Evolutionary conservation across 2,113 vertebrate genomes (phyloP).

Genomic region (Podarcis cretensis): DNA sequence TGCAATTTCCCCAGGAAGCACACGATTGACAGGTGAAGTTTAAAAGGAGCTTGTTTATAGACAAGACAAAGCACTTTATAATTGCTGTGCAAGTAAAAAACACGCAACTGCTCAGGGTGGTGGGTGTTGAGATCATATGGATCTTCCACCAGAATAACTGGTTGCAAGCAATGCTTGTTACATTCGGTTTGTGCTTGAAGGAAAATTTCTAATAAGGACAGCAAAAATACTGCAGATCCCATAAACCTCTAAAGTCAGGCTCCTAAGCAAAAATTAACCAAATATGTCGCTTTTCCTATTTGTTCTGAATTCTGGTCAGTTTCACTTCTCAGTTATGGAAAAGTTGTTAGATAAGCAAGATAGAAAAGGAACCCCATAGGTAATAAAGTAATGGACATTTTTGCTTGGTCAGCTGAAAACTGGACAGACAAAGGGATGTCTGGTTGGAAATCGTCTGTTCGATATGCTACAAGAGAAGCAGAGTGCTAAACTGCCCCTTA

Average conservation of each 20-base stretch:
- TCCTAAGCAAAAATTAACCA: not conserved
- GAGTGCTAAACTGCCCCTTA: conserved; percentile 1
- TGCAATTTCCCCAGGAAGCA: not conserved
- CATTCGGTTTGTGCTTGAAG: not conserved
- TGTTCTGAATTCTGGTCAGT: conserved; percentile 7
- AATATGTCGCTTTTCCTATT: not conserved
- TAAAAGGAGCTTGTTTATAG: not conserved
- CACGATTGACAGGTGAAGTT: not conserved
- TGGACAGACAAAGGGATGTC: not conserved
- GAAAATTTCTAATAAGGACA: not conserved
- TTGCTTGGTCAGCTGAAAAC: conserved; percentile 22
- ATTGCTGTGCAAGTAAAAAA: not conserved
- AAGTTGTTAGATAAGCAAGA: accelerated
- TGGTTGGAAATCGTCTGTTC: not conserved
- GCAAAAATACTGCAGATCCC: not conserved
- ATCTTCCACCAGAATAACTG: accelerated
- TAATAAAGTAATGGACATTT: not conserved
- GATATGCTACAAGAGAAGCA: too few relatives aligned
- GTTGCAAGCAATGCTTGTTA: not conserved
- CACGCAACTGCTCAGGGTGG: not conserved
- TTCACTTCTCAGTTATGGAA: not conserved
- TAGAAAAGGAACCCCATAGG: not conserved
- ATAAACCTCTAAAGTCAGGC: not conserved
- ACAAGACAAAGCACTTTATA: not conserved
- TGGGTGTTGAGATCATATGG: accelerated